Conservation (phyloP, 2,888 invertebrate genomes). For the Drosophila austrosaltans region DNA sequence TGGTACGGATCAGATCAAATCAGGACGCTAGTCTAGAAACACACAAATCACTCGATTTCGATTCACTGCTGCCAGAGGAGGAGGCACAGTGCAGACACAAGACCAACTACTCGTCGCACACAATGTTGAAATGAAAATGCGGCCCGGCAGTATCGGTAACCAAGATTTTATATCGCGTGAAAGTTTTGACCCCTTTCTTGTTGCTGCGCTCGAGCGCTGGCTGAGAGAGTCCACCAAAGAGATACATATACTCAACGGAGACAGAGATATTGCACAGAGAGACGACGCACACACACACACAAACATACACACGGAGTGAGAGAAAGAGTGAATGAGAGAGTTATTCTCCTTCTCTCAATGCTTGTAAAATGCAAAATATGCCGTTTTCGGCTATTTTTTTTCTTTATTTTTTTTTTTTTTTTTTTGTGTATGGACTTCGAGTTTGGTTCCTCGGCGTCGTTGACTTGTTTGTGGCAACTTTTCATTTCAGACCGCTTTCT, state of each 20-base stretch:
- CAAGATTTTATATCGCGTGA: constrained; percentile 85
- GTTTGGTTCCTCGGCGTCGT: constrained; percentile 21
- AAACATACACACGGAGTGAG: not conserved
- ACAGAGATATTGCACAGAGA: constrained; percentile 11
- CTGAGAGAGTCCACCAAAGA: constrained; percentile 40
- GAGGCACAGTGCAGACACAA: constrained; percentile 43
- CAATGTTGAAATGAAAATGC: constrained; percentile 84
- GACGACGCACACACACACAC: not conserved
- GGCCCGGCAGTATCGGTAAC: constrained; percentile 82
- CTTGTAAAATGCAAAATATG: constrained; percentile 64
- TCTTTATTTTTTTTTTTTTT: not conserved
- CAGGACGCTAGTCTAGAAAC: constrained; percentile 27
- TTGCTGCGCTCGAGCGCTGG: constrained; percentile 66
- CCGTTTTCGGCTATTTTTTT: constrained; percentile 67
- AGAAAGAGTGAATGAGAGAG: constrained; percentile 27
- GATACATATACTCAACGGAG: not conserved
- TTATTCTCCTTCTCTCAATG: not conserved
- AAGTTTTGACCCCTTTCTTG: constrained; percentile 84
- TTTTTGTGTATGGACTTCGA: not conserved
- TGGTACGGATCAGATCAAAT: constrained; percentile 4
- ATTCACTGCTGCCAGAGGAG: constrained; percentile 26
- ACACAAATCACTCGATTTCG: constrained; percentile 34
- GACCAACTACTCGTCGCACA: constrained; percentile 82
- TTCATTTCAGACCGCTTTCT: constrained; percentile 74
- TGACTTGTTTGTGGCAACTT: constrained; percentile 59